These are phyloP conservation scores for Anadara kagoshimensis DNA, from an alignment of 1,140 invertebrate species.

Conservation along the genomic window DNA sequence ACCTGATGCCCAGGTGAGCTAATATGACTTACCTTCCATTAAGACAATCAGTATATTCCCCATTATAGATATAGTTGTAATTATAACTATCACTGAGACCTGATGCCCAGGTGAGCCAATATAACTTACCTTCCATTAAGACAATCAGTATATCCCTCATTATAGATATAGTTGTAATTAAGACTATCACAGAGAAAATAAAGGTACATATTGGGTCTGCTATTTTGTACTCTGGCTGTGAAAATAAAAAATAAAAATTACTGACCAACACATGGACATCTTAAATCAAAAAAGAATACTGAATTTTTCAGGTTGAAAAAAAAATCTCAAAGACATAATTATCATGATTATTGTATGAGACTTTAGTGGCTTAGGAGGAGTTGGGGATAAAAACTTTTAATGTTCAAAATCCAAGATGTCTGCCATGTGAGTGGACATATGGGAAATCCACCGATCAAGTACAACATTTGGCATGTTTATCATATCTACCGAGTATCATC, in stretches of 20 bases:
- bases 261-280: too few species aligned
- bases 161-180: constrained; percentile 94
- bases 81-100: constrained; percentile 70
- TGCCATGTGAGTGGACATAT: too few species aligned
- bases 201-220: constrained; percentile 99
- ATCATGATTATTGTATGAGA: too few species aligned
- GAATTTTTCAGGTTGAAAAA: too few species aligned
- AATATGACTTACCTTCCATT: constrained; percentile 87
- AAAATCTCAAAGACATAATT: too few species aligned
- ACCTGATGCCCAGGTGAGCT: constrained; percentile 70
- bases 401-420: too few species aligned
- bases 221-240: constrained; percentile 81
- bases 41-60: constrained; percentile 84
- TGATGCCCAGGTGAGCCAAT: not conserved
- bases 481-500: too few species aligned
- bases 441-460: too few species aligned
- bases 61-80: constrained; percentile 82
- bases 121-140: constrained; percentile 90
- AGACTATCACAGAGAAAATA: constrained; percentile 94
- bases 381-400: too few species aligned
- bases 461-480: too few species aligned
- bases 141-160: constrained; percentile 92
- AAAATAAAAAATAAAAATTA: constrained; percentile 13
- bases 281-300: too few species aligned
- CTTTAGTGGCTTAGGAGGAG: too few species aligned